Conservation (phyloP, 2,888 invertebrate genomes). For the Pecten maximus region DNA sequence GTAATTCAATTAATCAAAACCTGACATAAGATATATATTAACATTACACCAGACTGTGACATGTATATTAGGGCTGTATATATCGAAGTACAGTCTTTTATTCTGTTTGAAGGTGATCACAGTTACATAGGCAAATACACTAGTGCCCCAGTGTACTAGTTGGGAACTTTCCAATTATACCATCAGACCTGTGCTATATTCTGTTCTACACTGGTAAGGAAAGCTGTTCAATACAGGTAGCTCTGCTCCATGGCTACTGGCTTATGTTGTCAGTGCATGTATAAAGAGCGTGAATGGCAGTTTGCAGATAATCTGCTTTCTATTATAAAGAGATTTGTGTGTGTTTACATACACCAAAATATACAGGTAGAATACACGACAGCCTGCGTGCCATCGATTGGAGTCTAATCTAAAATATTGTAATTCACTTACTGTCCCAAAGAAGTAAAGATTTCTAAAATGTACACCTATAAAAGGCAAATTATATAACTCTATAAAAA, state of each 20-base stretch:
- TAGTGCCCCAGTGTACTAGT: neutral
- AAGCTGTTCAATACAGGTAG: conserved; percentile 21
- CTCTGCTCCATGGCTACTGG: conserved; percentile 20
- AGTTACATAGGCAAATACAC: neutral
- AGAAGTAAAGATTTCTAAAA: conserved; percentile 5
- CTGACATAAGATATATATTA: conserved; percentile 26
- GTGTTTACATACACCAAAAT: conserved; percentile 30
- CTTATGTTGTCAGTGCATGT: conserved; percentile 25
- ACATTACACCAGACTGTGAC: neutral
- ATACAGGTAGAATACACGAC: neutral
- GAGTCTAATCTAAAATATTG: neutral
- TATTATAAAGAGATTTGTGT: conserved; percentile 19
- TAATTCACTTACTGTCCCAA: conserved; percentile 22
- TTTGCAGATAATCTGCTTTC: conserved; percentile 35
- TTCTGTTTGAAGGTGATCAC: neutral
- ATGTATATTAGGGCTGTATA: neutral
- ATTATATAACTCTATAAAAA: conserved; percentile 12
- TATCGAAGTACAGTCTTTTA: neutral
- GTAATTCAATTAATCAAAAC: conserved; percentile 26
- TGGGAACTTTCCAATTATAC: conserved; percentile 29
- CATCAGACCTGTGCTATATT: neutral
- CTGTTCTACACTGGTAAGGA: neutral
- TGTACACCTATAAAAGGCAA: neutral
- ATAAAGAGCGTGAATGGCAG: conserved; percentile 18
- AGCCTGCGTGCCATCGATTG: neutral